Evolutionary conservation across 2,888 invertebrate species (phyloP).

Genomic region (Nycteola revayana): DNA sequence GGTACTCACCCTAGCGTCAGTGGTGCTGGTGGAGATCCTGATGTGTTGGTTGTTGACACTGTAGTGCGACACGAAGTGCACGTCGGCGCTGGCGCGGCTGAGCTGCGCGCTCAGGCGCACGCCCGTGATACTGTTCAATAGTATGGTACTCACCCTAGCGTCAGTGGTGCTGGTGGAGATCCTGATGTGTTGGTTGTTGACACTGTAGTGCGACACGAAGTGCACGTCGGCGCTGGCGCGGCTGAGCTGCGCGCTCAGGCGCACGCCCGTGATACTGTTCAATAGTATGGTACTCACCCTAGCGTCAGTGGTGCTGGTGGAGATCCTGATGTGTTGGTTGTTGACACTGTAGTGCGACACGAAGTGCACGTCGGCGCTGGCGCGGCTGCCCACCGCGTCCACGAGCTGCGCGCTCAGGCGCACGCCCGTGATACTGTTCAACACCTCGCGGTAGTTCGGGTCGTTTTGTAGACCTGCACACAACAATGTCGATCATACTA

Average conservation of each 20-base stretch:
- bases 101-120: slow-evolving; percentile 87
- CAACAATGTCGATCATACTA: no score
- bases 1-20: slow-evolving; percentile 86
- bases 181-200: not conserved
- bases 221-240: no score
- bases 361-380: slow-evolving; percentile 86
- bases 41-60: slow-evolving; percentile 92
- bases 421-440: slow-evolving; percentile 86
- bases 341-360: slow-evolving; percentile 91
- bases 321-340: slow-evolving; percentile 91
- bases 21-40: slow-evolving; percentile 92
- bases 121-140: slow-evolving; percentile 85
- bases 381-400: slow-evolving; percentile 86
- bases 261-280: no score
- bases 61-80: slow-evolving; percentile 89
- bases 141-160: not conserved
- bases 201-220: not conserved
- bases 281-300: no score
- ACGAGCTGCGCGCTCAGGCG: slow-evolving; percentile 85
- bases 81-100: slow-evolving; percentile 84
- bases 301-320: slow-evolving; percentile 91
- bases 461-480: slow-evolving; percentile 80
- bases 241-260: no score
- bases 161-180: not conserved
- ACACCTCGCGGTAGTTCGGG: slow-evolving; percentile 81